Conservation (phyloP, 2,113 vertebrate species). For the Helogale parvula region DNA sequence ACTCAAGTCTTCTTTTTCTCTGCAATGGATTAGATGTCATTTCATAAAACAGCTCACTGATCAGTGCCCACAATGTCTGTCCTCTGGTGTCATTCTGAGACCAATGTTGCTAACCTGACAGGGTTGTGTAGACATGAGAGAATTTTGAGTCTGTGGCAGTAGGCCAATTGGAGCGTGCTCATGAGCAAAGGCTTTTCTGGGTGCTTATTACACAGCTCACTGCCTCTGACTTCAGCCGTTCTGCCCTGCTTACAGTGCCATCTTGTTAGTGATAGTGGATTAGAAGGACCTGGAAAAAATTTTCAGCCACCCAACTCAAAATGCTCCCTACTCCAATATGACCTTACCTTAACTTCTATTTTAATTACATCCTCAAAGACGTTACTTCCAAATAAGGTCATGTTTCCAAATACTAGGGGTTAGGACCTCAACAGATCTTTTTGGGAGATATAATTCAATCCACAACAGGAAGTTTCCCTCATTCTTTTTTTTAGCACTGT, state of each 20-base stretch:
- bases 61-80: background rate
- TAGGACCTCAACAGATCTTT: background rate
- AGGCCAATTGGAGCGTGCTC: background rate
- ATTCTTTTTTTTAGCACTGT: background rate
- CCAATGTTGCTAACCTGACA: background rate
- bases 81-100: background rate
- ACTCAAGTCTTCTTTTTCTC: background rate
- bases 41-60: background rate
- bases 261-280: background rate
- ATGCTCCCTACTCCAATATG: background rate
- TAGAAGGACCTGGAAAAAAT: background rate
- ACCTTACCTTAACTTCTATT: background rate
- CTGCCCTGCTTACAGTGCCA: background rate
- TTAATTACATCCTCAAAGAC: background rate
- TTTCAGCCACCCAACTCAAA: background rate
- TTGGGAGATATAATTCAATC: background rate
- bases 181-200: background rate
- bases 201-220: background rate
- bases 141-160: accelerated
- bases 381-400: background rate
- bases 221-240: background rate
- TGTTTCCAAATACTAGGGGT: background rate
- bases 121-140: background rate
- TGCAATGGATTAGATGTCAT: background rate
- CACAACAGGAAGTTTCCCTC: background rate